Base-by-base conservation (phyloP, 2,888 invertebrate genomes). In the Eupeodes luniger region DNA sequence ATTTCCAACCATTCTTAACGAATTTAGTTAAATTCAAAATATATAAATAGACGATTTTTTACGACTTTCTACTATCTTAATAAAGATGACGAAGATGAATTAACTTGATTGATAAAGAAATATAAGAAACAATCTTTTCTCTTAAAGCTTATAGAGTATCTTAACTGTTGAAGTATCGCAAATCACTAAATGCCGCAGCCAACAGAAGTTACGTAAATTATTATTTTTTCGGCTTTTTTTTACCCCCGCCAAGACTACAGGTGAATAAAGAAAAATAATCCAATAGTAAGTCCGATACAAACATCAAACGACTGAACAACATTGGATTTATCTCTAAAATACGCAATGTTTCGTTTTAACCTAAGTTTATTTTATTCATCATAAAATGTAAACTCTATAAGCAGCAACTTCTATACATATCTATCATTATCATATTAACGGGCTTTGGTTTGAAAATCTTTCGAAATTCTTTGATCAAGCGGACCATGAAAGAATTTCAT, bases 121-220 rank as follows among this genome's bases (percentile, higher is more conserved):
- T 14, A 47, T 14, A 47, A 36, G 7, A 53, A 79, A 11, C 61
- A 16, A 16, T 34, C 34, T 62, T 70, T 53, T 66, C 75, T 70
- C 44, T 53, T 64, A 19, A 1, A 16, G 64, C 14, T 59, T 10
- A 14, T n/a, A 55, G 14, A 53, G 40, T 81, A 55, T 72, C 76
- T 83, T 14, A 19, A 55, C 79, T 40, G 61, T n/a, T 74, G 66
- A 51, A 80, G 86, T 76, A 83, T 83, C 76, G 47, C 70, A 87
- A 76, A 87, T 87, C 61, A 83, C 83, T 87, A 77, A 83, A 80
- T 76, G 64, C n/a, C 75, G 44, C 14, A n/a, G 59, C 55, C 12
- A 59, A 4, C 57, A 2, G 16, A 16, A 66, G 49, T 83, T 87
- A 81, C 78, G 72, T 81, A 87, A 83, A 82, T 16, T 19, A 7